Percentiles rank a stretch among this genome's conserved stretches.
These are phyloP conservation scores for Cloeon dipterum DNA, from an alignment of 2,888 invertebrate species.

Conservation along the genomic window DNA sequence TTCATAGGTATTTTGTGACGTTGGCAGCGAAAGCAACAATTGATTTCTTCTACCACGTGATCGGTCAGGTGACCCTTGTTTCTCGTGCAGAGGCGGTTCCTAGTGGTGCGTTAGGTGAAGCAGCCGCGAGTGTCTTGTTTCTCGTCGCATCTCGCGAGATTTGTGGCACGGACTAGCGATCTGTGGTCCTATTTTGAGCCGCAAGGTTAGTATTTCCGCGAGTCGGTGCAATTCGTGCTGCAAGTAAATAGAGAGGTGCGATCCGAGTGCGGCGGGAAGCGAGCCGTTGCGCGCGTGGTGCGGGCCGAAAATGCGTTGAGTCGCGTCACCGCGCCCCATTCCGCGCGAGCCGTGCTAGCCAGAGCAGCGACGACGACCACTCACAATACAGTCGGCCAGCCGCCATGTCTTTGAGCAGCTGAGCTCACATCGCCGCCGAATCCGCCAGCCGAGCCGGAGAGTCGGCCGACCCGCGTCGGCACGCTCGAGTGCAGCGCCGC, in stretches of 20 bases:
- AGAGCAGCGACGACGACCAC: too few species aligned
- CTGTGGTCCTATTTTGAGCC: conserved; percentile 19
- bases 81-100: conserved; percentile 3
- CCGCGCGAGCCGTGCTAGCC: background rate
- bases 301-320: background rate
- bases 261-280: too few species aligned
- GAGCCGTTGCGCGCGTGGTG: too few species aligned
- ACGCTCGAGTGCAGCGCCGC: too few species aligned
- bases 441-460: too few species aligned
- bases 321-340: background rate
- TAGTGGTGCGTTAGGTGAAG: background rate
- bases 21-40: background rate
- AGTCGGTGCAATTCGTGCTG: too few species aligned
- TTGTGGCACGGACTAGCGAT: conserved; percentile 14
- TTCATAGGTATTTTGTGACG: too few species aligned
- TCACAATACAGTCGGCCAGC: too few species aligned
- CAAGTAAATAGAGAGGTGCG: too few species aligned
- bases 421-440: too few species aligned
- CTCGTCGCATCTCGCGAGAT: conserved; percentile 8
- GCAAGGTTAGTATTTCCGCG: conserved; percentile 17
- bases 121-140: conserved; percentile 1
- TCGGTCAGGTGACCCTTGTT: background rate
- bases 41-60: too few species aligned
- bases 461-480: too few species aligned
- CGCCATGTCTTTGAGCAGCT: conserved; percentile 1